Percentiles rank a stretch among this genome's conserved stretches.
phyloP scores from a whole-genome alignment of 2,797 vertebrate genomes.

The Simalia tracyae region DNA sequence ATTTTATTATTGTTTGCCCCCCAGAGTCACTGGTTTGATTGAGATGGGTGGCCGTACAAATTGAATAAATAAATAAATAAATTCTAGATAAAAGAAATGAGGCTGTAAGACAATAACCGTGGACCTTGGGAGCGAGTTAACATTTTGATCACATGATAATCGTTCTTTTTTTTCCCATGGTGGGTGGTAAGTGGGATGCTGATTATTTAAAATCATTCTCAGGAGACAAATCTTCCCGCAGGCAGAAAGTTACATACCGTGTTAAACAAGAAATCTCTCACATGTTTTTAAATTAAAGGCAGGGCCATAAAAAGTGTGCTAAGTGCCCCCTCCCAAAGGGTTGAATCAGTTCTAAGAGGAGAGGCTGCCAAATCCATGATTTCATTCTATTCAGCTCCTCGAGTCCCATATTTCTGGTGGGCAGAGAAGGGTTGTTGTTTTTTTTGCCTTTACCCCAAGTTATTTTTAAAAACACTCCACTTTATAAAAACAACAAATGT shows the following conservation, averaged over 20 bases:
- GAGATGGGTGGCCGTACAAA: no score
- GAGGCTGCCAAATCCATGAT: not conserved
- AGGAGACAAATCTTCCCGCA: not conserved
- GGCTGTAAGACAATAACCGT: not conserved
- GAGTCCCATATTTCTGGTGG: constrained; percentile 43
- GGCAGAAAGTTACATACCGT: not conserved
- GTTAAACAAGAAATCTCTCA: not conserved
- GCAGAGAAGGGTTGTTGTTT: not conserved
- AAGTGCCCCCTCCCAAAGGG: not conserved
- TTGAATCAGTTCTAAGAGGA: not conserved
- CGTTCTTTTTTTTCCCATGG: no score
- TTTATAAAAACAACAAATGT: constrained; percentile 43
- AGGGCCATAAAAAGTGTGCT: not conserved
- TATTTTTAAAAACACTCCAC: constrained; percentile 41
- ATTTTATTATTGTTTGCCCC: no score
- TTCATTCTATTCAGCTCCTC: not conserved
- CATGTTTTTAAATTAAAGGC: not conserved
- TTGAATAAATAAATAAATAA: no score
- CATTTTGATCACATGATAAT: not conserved
- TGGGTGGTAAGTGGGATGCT: no score
- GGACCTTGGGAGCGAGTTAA: not conserved
- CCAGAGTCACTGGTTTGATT: no score
- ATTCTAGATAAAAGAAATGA: not conserved
- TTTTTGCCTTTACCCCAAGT: not conserved
- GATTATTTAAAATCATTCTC: not conserved